Base-by-base conservation (phyloP, 1,140 invertebrate species). In the Radopholus similis region DNA sequence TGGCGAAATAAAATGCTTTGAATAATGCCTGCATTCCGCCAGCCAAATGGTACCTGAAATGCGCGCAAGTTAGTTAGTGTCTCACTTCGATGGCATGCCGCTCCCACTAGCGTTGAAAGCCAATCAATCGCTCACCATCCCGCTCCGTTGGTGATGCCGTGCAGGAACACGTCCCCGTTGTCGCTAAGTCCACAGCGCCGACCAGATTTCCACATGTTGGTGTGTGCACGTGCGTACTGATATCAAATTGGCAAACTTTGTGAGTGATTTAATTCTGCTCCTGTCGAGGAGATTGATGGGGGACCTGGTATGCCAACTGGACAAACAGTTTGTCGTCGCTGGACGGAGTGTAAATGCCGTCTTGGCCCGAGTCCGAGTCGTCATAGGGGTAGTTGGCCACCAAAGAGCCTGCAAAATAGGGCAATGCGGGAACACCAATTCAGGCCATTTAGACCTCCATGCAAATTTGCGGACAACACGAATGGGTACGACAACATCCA, bases 361-460 rank as follows among this genome's bases (percentile, higher is more conserved):
- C 75, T 30, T 68, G 34, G 15, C 71, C 74, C 9, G 78, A 90
- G 82, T 86, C 88, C 11, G 79, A 81, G 76, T 91, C 89, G 82
- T 95, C 93, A 77, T 87, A 96, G 0, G 93, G 93, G 85, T 93
- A 95, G 84, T 95, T 95, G 21, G 92, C 92, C 0, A 95, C 92
- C 51, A 95, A 83, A 23, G 91, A 90, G 8, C 92, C 68, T 68
- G n/a, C n/a, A 47, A 51, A 67, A 71, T 64, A 21, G n/a, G 15
- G 11, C 4, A 51, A 23, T 21, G 47, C 18, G 1, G 11, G 38
- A 42, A 42, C 2, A 54, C 13, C 13, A 47, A 49, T 59, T 13
- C 47, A 1, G n/a, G 42, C 69, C 18, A n/a, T n/a, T n/a, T n/a
- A n/a, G 9, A 68, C 66, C 85, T 30, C 94, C 95, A 81, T 98